Conservation (phyloP, 2,888 invertebrate genomes). For the Cryptus armator region DNA sequence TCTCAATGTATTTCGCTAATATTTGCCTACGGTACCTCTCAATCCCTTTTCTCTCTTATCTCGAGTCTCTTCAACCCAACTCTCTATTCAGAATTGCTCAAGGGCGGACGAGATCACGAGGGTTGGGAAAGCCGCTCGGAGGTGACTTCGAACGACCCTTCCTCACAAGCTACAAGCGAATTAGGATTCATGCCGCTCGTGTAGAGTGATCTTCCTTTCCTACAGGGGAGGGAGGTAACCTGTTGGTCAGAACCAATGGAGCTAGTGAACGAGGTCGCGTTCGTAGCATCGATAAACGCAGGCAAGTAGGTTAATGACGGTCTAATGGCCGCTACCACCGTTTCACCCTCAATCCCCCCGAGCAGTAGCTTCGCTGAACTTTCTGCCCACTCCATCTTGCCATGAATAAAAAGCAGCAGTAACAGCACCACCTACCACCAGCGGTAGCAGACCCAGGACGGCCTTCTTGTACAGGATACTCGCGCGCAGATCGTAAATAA, state of each 20-base stretch:
- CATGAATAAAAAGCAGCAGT: slow-evolving; percentile 67
- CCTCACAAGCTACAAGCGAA: slow-evolving; percentile 20
- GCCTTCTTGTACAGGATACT: slow-evolving; percentile 46
- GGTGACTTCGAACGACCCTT: slow-evolving; percentile 13
- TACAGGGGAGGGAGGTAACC: slow-evolving; percentile 51
- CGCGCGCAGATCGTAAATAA: slow-evolving; percentile 62
- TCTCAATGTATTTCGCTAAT: neutral
- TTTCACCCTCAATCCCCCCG: slow-evolving; percentile 18
- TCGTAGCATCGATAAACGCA: slow-evolving; percentile 67
- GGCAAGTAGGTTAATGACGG: slow-evolving; percentile 71
- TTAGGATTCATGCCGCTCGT: slow-evolving; percentile 58
- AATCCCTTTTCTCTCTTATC: neutral
- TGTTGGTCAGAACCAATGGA: slow-evolving; percentile 68
- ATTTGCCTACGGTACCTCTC: neutral
- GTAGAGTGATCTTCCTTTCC: slow-evolving; percentile 21
- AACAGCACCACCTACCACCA: neutral
- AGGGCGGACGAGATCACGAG: neutral
- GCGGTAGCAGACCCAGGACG: slow-evolving; percentile 8
- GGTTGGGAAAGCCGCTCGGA: slow-evolving; percentile 1
- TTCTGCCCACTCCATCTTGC: slow-evolving; percentile 53
- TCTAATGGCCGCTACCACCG: slow-evolving; percentile 62
- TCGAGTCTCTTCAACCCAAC: neutral
- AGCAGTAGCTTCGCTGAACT: slow-evolving; percentile 47
- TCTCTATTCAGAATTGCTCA: neutral
- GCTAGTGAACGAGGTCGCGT: slow-evolving; percentile 58